These are phyloP conservation scores for Tragelaphus scriptus DNA, from an alignment of 2,113 vertebrate genomes.

Conservation along the genomic window DNA sequence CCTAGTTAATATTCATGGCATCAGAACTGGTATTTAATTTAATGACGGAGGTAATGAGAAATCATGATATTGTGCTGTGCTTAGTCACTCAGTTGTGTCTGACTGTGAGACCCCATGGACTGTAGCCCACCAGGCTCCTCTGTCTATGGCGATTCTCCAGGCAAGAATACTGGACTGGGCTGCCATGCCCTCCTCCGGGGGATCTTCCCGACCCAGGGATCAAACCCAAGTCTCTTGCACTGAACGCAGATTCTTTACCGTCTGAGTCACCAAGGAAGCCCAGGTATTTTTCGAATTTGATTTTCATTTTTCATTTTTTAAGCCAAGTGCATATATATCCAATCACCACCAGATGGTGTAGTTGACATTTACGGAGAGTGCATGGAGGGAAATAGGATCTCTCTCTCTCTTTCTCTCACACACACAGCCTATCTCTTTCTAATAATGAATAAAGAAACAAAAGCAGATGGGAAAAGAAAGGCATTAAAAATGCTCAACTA, in stretches of 20 bases:
- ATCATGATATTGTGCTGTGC: neutral
- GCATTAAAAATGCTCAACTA: neutral
- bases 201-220: neutral
- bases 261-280: neutral
- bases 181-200: neutral
- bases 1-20: neutral
- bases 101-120: neutral
- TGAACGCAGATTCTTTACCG: neutral
- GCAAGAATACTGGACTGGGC: neutral
- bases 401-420: neutral
- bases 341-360: slow-evolving; percentile 61
- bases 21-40: neutral
- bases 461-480: neutral
- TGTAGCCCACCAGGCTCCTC: neutral
- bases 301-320: neutral
- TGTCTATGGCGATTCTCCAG: neutral
- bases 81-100: neutral
- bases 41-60: neutral
- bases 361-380: neutral
- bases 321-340: neutral
- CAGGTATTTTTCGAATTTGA: neutral
- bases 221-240: neutral
- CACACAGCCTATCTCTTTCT: neutral
- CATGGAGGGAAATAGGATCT: neutral
- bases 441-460: neutral